phyloP scores from a whole-genome alignment of 2,888 invertebrate genomes.

The Hyles lineata region DNA sequence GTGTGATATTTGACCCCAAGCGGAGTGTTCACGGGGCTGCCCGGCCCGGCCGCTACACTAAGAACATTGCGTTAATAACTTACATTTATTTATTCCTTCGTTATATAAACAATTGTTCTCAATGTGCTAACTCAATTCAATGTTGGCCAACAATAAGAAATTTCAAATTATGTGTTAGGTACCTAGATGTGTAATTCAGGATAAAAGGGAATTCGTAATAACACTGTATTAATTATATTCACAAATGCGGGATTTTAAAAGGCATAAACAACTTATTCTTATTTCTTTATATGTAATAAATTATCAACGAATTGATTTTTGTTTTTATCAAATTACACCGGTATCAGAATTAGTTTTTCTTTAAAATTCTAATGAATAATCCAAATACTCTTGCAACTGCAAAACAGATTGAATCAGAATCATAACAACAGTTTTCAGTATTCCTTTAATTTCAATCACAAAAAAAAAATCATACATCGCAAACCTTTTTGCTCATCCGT shows the following conservation, averaged over 20 bases:
- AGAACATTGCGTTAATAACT: conserved; percentile 8
- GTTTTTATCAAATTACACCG: too few species aligned
- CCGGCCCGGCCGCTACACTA: not conserved
- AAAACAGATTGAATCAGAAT: too few species aligned
- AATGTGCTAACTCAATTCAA: not conserved
- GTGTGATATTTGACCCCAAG: conserved; percentile 29
- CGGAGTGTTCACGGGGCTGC: conserved; percentile 12
- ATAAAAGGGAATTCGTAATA: too few species aligned
- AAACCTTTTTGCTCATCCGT: not conserved
- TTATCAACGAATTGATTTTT: too few species aligned
- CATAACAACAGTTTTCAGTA: not conserved
- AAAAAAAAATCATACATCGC: not conserved
- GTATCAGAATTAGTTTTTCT: too few species aligned
- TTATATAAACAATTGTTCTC: conserved; percentile 7
- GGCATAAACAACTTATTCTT: too few species aligned
- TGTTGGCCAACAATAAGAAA: not conserved
- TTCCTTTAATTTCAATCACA: not conserved
- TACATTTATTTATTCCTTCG: conserved; percentile 9
- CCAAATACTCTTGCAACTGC: too few species aligned
- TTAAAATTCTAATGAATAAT: too few species aligned
- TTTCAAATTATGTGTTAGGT: too few species aligned
- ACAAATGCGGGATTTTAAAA: not conserved
- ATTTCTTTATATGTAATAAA: too few species aligned
- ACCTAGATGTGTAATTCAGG: too few species aligned
- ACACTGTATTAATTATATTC: too few species aligned